Evolutionary conservation across 2,797 vertebrate species (phyloP).

Genomic region (Trachops cirrhosus): DNA sequence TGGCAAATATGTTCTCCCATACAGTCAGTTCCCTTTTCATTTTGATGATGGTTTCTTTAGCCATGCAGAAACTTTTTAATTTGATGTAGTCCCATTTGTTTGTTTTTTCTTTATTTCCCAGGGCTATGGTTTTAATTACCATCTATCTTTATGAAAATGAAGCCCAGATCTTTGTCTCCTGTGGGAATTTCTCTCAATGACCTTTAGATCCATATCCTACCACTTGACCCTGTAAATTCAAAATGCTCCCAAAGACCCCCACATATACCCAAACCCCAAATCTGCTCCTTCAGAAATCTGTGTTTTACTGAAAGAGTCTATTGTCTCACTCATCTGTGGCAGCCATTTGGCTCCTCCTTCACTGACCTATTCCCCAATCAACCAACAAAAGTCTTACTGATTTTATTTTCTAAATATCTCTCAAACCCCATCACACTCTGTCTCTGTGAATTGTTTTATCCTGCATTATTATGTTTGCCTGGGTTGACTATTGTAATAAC

Average conservation of each 20-base stretch:
- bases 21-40: background rate
- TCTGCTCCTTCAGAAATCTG: background rate
- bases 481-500: background rate
- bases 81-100: background rate
- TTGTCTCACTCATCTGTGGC: background rate
- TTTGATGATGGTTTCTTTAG: background rate
- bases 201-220: background rate
- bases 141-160: background rate
- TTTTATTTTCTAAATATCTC: background rate
- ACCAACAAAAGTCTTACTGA: background rate
- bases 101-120: background rate
- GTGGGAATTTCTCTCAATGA: background rate
- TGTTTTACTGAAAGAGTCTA: background rate
- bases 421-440: background rate
- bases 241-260: background rate
- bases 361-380: background rate
- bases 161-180: background rate
- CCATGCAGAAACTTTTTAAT: background rate
- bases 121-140: background rate
- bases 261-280: background rate
- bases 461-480: background rate
- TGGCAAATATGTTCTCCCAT: background rate
- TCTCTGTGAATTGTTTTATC: background rate
- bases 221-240: background rate
- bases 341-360: background rate